Base-by-base conservation (phyloP, 2,797 vertebrate species). In the Chaunax sp. region DNA sequence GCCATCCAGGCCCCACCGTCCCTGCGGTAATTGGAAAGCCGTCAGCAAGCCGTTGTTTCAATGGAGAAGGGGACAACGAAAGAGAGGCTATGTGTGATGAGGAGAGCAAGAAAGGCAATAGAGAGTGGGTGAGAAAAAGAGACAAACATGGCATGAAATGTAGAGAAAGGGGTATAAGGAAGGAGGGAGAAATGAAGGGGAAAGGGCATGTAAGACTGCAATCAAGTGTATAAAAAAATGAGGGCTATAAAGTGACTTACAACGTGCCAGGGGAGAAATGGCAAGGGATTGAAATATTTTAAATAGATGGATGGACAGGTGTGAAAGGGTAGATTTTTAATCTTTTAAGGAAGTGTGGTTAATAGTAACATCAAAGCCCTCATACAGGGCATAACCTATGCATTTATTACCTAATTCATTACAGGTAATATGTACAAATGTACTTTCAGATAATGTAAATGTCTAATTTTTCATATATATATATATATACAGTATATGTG, bases 1-100 rank as follows among this genome's bases (percentile, higher is more conserved):
- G 86, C 88, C 80, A 85, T 86, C 84, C 76, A 60, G 64, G 82
- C 83, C 77, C 79, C 81, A 81, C 80, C 75, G 86, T 90, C 89
- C 87, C 84, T 87, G 84, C 82, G 82, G 90, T 94, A 93, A 94
- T 94, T 93, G 92, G 91, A 93, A 94, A 93, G 88, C 87, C 89
- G 78, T 93, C 90, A 88, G 77, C 76, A 70, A 90, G 85, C 66
- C 63, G 50, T 80, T 89, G 91, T 89, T 89, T 86, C 61, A 47
- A 83, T 75, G 62, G 69, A 69, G 63, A 64, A 75, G 53, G 64
- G 77, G 63, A 70, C 61, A 70, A 49, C 71, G 56, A 81, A 71
- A 53, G 69, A 77, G 69, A 73, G 79, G 64, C 51, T 53, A 70
- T 55, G 52, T 40, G 52, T 68, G 64, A 81, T 76, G 73, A 55